phyloP scores from a whole-genome alignment of 1,140 invertebrate species.

The Ridgeia piscesae region DNA sequence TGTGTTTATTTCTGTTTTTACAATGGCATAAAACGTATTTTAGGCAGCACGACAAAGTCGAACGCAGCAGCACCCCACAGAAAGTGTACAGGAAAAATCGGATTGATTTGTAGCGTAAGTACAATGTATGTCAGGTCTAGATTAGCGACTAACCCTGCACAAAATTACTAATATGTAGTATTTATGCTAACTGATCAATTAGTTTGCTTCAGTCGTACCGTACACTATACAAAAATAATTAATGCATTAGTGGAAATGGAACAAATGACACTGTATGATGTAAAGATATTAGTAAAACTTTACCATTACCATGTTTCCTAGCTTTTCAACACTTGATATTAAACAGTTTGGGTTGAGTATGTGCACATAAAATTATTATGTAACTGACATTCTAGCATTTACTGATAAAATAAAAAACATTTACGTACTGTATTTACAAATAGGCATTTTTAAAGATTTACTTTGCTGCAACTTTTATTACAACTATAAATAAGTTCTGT shows the following conservation, averaged over 20 bases:
- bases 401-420: neutral
- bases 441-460: neutral
- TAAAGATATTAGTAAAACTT: too few species aligned
- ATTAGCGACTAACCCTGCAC: neutral
- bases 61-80: neutral
- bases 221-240: neutral
- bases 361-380: too few species aligned
- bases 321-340: too few species aligned
- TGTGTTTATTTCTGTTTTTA: neutral
- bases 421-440: neutral
- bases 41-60: conserved; percentile 3
- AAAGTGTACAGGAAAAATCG: neutral
- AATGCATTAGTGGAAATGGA: neutral
- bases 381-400: too few species aligned
- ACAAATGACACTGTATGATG: too few species aligned
- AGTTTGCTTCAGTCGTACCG: neutral
- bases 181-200: neutral
- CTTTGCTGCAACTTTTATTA: neutral
- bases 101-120: neutral
- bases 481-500: neutral
- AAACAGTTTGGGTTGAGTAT: too few species aligned
- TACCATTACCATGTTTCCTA: too few species aligned
- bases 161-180: neutral
- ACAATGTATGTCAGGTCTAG: neutral
- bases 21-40: neutral